Evolutionary conservation across 92 coral and sea anemone genomes (phyloP), one percentile per base, ranked within the genome.

Genomic region (Zoanthus solanderi): DNA sequence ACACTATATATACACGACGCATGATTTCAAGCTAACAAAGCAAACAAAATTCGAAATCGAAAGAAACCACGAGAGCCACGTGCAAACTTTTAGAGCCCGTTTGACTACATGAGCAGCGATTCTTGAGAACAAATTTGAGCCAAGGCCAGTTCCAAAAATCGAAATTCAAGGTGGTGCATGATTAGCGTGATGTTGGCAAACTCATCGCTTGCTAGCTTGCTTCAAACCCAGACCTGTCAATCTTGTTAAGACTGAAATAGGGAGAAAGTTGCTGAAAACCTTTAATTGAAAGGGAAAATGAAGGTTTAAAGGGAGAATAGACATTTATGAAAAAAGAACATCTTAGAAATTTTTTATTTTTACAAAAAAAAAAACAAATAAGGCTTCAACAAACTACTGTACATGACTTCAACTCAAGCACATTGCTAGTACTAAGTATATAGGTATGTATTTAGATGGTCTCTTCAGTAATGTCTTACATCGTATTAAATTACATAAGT

Each of bases 121-220:
- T 71, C 16, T 71, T 71, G 34, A 71, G 50, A 71, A 71, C 46
- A 71, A 71, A 71, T 12, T 71, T 71, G 76, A 71, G 76, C 76
- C 50, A 52, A 69, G 74, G 74, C 74, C 74, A 71, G 76, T 50
- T 71, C 52, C 76, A 31, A 71, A 71, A 71, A 71, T 71, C 7
- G n/a, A 34, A 71, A 71, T 9, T 37, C 76, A 34, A 71, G 76
- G 34, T 71, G 76, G 76, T 44, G 13, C 45, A 13, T 69, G 74
- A 44, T 31, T 3, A 37, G 76, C 76, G 2, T 71, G 52, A 50
- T 37, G 76, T 71, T 71, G 52, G 31, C 76, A 6, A 71, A 71
- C 18, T 34, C 76, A 2, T 71, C 18, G 50, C 11, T 34, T 71
- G 42, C 42, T 37, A 23, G 47, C 75, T 71, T 71, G 75, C 75